Conservation (phyloP, 2,888 invertebrate species). For the Timandra comae region DNA sequence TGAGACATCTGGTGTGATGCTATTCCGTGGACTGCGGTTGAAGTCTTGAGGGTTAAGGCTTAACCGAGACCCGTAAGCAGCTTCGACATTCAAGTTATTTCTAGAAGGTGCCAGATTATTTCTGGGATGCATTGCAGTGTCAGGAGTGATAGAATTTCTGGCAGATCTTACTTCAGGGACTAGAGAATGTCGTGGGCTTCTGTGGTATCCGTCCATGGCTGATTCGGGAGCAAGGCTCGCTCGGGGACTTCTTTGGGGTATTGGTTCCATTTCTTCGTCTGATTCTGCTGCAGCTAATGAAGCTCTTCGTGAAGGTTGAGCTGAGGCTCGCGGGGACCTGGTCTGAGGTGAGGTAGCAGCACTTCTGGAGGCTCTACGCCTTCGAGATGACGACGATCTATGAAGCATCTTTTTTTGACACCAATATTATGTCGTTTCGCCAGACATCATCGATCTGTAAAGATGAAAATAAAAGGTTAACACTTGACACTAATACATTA, state of each 20-base stretch:
- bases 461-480: constrained; percentile 20
- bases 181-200: constrained; percentile 75
- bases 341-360: constrained; percentile 80
- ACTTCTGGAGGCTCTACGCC: constrained; percentile 81
- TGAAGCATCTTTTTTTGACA: constrained; percentile 74
- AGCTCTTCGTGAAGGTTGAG: constrained; percentile 70
- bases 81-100: constrained; percentile 78
- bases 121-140: constrained; percentile 70
- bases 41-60: constrained; percentile 78
- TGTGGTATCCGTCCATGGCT: constrained; percentile 67
- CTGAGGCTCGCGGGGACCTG: constrained; percentile 66
- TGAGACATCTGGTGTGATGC: constrained; percentile 64
- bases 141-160: constrained; percentile 80
- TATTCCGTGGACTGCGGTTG: constrained; percentile 66
- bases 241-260: constrained; percentile 70
- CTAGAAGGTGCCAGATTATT: constrained; percentile 76
- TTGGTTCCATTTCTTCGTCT: constrained; percentile 72
- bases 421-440: constrained; percentile 4
- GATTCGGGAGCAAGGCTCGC: constrained; percentile 78
- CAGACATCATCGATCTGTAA: constrained; percentile 23
- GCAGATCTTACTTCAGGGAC: constrained; percentile 76
- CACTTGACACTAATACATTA: no score
- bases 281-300: constrained; percentile 80
- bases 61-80: constrained; percentile 71
- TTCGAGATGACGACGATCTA: constrained; percentile 80